phyloP scores from a whole-genome alignment of 2,113 vertebrate genomes.

The Phasianus colchicus region DNA sequence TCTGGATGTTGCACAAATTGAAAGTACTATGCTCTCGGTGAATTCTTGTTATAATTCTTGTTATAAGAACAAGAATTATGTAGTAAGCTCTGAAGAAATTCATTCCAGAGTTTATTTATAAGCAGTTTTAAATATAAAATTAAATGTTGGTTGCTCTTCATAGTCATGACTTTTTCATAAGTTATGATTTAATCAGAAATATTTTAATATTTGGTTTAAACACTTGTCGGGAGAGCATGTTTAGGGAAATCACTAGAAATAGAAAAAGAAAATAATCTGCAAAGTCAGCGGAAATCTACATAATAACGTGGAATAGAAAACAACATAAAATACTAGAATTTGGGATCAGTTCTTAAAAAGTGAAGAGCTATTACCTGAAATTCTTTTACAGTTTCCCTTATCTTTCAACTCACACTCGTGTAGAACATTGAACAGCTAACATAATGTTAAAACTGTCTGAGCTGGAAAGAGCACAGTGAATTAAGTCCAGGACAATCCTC shows the following conservation, averaged over 20 bases:
- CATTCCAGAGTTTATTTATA: neutral
- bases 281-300: neutral
- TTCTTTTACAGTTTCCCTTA: neutral
- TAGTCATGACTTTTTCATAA: neutral
- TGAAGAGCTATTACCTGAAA: neutral
- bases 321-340: neutral
- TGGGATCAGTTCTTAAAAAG: neutral
- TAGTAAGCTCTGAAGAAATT: neutral
- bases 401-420: neutral
- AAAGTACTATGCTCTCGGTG: neutral
- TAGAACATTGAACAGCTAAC: neutral
- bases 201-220: neutral
- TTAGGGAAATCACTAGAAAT: neutral
- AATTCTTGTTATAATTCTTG: neutral
- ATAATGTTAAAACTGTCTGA: neutral
- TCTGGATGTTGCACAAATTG: neutral
- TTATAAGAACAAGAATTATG: neutral
- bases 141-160: neutral
- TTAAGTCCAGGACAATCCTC: neutral
- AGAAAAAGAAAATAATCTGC: neutral
- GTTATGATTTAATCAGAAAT: neutral
- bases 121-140: neutral
- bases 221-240: rapidly evolving
- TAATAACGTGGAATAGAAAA: neutral
- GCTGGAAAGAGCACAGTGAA: neutral